Conservation (phyloP, 2,888 invertebrate genomes). For the Plagodis dolabraria region DNA sequence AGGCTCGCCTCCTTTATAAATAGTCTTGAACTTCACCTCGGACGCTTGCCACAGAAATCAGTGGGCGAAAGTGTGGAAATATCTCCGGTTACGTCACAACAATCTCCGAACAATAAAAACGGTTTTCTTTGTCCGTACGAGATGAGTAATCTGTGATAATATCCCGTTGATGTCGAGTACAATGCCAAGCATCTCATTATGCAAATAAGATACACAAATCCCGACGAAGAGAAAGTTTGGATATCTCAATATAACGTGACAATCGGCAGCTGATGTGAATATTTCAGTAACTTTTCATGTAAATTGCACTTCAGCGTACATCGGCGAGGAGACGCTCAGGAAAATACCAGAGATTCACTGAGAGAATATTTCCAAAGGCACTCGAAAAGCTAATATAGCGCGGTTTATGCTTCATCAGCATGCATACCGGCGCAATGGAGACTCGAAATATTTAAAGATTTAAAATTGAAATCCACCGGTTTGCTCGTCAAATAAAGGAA, state of each 20-base stretch:
- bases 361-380: conserved; percentile 60
- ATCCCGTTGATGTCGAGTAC: conserved; percentile 60
- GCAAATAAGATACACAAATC: conserved; percentile 74
- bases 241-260: conserved; percentile 80
- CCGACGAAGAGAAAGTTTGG: conserved; percentile 70
- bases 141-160: conserved; percentile 61
- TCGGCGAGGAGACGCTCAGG: conserved; percentile 59
- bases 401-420: conserved; percentile 67
- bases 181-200: conserved; percentile 70
- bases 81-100: conserved; percentile 58
- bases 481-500: conserved; percentile 56
- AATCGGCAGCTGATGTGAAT: conserved; percentile 77
- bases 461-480: conserved; percentile 58
- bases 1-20: conserved; percentile 78
- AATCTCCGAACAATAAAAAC: conserved; percentile 37
- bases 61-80: conserved; percentile 72
- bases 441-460: conserved; percentile 61
- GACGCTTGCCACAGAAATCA: conserved; percentile 56
- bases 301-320: conserved; percentile 64
- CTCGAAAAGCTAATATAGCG: conserved; percentile 67
- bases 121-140: conserved; percentile 46
- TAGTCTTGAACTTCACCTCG: conserved; percentile 84
- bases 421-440: conserved; percentile 65
- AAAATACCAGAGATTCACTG: conserved; percentile 57
- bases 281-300: conserved; percentile 79